Evolutionary conservation across 2,113 vertebrate species (phyloP), one percentile per base, ranked within the genome.

Genomic region (Chaetorhynchus papuensis): DNA sequence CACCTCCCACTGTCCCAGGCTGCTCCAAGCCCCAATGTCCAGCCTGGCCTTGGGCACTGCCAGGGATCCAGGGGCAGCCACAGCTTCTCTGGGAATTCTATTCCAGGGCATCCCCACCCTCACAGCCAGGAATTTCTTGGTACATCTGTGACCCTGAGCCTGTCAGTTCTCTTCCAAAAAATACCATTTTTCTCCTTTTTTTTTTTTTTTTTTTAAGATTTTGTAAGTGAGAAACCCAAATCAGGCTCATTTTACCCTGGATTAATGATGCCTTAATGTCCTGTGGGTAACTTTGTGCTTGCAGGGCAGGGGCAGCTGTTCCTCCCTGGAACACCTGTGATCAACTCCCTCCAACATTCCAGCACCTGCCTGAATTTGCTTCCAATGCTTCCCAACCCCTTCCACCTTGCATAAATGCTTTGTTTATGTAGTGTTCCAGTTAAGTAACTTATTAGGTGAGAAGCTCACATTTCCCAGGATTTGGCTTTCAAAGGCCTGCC

Each of bases 391-490:
- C 59, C 37, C 31, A 13, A 11, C 33, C 60, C 63, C 3, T 6
- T 23, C 7, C 49, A 13, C 1, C 39, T 83, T 93, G 90, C 28
- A 7, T 83, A 90, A 95, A 83, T 44, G 15, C 50, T 84, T 82
- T 82, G 60, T 78, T 91, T 86, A 44, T 69, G 80, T 90, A 3
- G 39, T 68, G 90, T 77, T 90, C 92, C 60, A 83, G 75, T 88
- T 96, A 96, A 96, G 90, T 75, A 93, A 94, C 92, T 95, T 83
- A 93, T 0, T 4, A 59, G 45, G 63, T 1, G 2, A 96, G 81
- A n/a, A 87, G 78, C 87, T 97, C 54, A 13, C 90, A 64, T 70
- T 90, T 90, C 79, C 72, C 56, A 47, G 94, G 95, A 94, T 96
- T 96, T 97, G 87, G 90, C 60, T 77, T 63, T 80, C 71, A 93